Percentiles rank a stretch among this genome's conserved stretches.
Conservation (phyloP, 2,888 invertebrate species). For the Agapostemon virescens region DNA sequence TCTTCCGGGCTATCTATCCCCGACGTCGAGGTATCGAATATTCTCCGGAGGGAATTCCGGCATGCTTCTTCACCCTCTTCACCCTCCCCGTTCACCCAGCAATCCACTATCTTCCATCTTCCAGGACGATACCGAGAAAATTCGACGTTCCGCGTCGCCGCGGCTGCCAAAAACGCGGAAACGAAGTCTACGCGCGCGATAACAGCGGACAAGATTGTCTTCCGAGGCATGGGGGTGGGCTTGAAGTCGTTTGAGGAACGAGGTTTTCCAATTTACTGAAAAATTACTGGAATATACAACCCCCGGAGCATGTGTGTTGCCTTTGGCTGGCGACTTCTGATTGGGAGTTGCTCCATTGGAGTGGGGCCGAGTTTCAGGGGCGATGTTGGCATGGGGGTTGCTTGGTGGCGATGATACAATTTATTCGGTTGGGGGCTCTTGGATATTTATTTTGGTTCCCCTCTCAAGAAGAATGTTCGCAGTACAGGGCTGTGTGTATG, state of each 20-base stretch:
- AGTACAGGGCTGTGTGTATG: background rate
- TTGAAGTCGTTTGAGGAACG: background rate
- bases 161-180: constrained; percentile 13
- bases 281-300: constrained; percentile 37
- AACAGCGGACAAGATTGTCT: constrained; percentile 35
- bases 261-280: constrained; percentile 40
- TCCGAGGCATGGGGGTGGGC: background rate
- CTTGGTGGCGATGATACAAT: background rate
- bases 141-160: constrained; percentile 14
- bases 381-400: background rate
- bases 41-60: constrained; percentile 30
- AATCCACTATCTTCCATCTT: background rate
- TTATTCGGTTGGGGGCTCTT: background rate
- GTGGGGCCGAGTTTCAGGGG: background rate
- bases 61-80: constrained; percentile 23
- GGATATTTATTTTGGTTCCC: background rate
- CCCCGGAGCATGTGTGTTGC: background rate
- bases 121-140: constrained; percentile 4
- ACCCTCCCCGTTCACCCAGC: background rate
- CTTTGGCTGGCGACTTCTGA: background rate
- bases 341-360: background rate
- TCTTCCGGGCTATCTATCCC: constrained; percentile 21
- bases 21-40: constrained; percentile 28
- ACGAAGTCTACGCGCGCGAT: constrained; percentile 25
- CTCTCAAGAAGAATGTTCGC: background rate